Evolutionary conservation across 2,113 vertebrate genomes (phyloP).

Genomic region (Casuarius casuarius): DNA sequence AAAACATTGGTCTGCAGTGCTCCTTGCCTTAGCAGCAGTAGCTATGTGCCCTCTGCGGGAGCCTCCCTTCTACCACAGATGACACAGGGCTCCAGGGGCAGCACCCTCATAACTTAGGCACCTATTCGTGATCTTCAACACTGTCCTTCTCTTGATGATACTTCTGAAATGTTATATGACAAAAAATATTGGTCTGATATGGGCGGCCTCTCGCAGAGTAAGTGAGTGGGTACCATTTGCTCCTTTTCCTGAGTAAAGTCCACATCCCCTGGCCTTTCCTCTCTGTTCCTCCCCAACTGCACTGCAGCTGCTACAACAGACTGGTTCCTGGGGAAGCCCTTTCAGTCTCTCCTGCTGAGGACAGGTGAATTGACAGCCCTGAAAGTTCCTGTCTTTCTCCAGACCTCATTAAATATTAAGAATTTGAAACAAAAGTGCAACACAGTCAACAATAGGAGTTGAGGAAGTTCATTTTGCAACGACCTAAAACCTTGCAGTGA

Average conservation of each 20-base stretch:
- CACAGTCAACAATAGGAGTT: accelerated
- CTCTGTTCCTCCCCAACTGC: neutral
- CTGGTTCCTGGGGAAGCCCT: neutral
- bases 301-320: neutral
- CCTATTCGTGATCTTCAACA: neutral
- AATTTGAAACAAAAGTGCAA: neutral
- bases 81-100: neutral
- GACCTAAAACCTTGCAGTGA: neutral
- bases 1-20: neutral
- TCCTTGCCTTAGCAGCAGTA: neutral
- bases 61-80: neutral
- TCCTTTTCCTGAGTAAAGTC: neutral
- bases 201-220: neutral
- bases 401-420: neutral
- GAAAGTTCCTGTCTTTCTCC: neutral
- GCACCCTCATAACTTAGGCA: neutral
- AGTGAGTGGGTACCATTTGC: neutral
- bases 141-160: neutral
- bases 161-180: neutral
- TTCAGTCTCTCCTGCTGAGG: neutral
- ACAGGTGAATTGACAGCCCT: neutral
- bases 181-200: neutral
- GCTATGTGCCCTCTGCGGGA: neutral
- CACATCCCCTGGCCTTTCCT: neutral
- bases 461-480: neutral